Percentiles rank a stretch among this genome's conserved stretches.
These are phyloP conservation scores for Chrysomallon squamiferum DNA, from an alignment of 1,140 invertebrate genomes.

Conservation along the genomic window DNA sequence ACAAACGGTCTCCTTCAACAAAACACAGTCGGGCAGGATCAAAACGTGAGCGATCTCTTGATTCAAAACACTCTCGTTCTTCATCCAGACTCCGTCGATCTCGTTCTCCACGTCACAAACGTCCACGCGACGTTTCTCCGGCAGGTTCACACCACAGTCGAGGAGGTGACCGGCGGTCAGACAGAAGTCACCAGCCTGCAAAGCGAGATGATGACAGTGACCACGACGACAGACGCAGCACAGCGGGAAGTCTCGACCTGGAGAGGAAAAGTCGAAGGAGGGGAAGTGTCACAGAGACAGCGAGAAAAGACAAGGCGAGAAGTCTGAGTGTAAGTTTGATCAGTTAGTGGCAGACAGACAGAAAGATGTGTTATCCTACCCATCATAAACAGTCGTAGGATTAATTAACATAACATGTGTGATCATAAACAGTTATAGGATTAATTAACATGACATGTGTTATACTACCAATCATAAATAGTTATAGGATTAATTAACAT, in stretches of 20 bases:
- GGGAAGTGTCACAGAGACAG: not conserved
- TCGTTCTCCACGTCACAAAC: conserved; percentile 12
- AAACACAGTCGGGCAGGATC: too few relatives aligned
- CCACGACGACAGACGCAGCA: conserved; percentile 29
- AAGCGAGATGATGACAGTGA: not conserved
- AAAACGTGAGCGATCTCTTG: too few relatives aligned
- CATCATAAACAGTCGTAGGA: too few relatives aligned
- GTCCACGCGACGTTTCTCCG: conserved; percentile 14
- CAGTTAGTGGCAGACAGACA: too few relatives aligned
- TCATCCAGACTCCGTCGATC: not conserved
- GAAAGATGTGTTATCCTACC: too few relatives aligned
- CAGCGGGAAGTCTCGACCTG: conserved; percentile 5
- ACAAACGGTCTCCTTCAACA: too few relatives aligned
- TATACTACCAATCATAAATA: too few relatives aligned
- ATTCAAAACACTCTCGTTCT: too few relatives aligned
- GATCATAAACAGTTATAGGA: too few relatives aligned
- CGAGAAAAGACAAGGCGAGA: not conserved
- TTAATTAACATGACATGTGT: too few relatives aligned
- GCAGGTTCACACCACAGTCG: conserved; percentile 20
- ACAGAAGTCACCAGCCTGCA: not conserved
- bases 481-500: too few relatives aligned
- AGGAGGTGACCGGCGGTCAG: conserved; percentile 4
- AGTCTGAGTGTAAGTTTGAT: conserved; percentile 1
- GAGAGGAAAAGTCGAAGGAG: not conserved
- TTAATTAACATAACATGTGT: too few relatives aligned